Conservation (phyloP, 2,113 vertebrate genomes). For the Prinia subflava region DNA sequence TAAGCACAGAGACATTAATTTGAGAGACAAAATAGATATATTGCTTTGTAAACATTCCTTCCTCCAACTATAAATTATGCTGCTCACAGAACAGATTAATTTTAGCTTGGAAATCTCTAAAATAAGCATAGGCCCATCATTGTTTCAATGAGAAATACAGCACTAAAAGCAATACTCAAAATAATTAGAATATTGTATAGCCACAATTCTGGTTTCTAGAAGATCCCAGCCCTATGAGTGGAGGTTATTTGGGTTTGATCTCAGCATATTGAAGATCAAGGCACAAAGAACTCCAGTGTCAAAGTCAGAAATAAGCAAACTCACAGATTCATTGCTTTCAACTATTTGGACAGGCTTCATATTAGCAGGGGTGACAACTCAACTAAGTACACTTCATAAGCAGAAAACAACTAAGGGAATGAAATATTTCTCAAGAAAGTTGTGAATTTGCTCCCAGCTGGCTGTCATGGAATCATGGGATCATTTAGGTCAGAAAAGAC, state of each 20-base stretch:
- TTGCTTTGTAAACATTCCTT: not conserved
- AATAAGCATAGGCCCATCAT: not conserved
- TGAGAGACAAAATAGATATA: not conserved
- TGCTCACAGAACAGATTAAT: not conserved
- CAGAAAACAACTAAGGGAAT: not conserved
- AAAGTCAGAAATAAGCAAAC: not conserved
- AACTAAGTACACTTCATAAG: not conserved
- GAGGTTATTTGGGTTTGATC: not conserved
- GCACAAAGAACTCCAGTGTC: not conserved
- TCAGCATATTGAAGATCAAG: not conserved
- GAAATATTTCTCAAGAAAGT: not conserved
- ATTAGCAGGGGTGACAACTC: not conserved
- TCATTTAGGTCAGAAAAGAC: not conserved
- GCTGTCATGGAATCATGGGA: not conserved
- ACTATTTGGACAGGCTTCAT: not conserved
- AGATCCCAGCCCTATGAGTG: not conserved
- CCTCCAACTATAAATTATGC: not conserved
- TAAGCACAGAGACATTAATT: not conserved
- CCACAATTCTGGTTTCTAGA: not conserved
- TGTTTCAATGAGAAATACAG: not conserved
- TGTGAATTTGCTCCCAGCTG: not conserved
- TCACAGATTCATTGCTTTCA: not conserved
- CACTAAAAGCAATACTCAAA: not conserved
- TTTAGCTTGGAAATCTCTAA: not conserved
- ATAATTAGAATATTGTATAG: not conserved